A percentile compares a stretch with the other conserved stretches of the same genome.
Evolutionary conservation across 2,113 vertebrate genomes (phyloP).

Genomic region (Hippolais icterina): DNA sequence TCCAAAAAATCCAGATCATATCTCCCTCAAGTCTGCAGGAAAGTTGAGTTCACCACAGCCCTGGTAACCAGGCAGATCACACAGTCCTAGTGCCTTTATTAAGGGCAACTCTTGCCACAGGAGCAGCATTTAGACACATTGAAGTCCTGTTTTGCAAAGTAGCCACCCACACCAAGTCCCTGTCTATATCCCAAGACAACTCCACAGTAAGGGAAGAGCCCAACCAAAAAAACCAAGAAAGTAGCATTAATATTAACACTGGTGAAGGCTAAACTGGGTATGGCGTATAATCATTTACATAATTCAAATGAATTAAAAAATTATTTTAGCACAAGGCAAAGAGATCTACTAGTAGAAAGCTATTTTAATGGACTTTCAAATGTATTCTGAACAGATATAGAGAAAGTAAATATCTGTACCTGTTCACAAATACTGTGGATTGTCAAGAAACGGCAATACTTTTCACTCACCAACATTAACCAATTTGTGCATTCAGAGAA

Average conservation of each 20-base stretch:
- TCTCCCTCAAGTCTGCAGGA: neutral
- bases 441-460: neutral
- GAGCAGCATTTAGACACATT: neutral
- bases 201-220: neutral
- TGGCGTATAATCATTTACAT: neutral
- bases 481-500: neutral
- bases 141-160: neutral
- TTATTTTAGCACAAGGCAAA: neutral
- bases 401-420: neutral
- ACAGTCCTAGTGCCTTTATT: neutral
- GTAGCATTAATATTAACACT: neutral
- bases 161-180: neutral
- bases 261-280: neutral
- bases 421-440: neutral
- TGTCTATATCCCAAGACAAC: neutral
- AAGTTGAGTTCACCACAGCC: neutral
- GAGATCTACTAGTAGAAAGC: neutral
- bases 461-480: neutral
- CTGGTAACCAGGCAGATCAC: neutral
- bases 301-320: neutral
- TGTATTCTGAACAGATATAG: neutral
- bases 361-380: neutral
- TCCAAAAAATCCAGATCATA: rapidly evolving
- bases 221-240: neutral
- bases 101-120: neutral